These are phyloP conservation scores for Leptopilina boulardi DNA, from an alignment of 1,140 invertebrate species.

Conservation along the genomic window DNA sequence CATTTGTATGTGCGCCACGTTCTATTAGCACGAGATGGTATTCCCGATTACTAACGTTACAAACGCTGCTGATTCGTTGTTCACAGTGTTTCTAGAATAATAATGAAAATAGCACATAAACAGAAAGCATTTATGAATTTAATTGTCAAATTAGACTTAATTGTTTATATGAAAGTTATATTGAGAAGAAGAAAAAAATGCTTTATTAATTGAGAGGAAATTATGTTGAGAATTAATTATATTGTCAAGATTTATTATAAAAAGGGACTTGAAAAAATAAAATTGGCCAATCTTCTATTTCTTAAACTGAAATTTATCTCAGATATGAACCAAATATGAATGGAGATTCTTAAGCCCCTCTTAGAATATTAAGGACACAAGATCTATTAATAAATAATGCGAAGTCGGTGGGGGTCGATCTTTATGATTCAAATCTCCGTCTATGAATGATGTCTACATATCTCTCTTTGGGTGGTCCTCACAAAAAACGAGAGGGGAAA, in stretches of 20 bases:
- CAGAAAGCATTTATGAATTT: background rate
- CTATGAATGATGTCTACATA: background rate
- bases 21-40: constrained; percentile 40
- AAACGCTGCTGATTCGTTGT: constrained; percentile 52
- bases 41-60: constrained; percentile 44
- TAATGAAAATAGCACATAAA: constrained; percentile 36
- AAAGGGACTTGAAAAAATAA: background rate
- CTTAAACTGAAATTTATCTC: background rate
- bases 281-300: background rate
- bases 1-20: constrained; percentile 46
- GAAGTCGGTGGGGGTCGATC: background rate
- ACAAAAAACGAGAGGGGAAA: background rate
- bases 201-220: background rate
- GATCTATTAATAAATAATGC: constrained; percentile 4
- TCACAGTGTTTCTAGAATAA: constrained; percentile 48
- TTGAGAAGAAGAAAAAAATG: background rate
- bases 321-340: background rate
- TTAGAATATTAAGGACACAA: constrained; percentile 13
- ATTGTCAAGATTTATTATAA: background rate
- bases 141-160: background rate
- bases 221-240: too few species aligned
- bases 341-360: constrained; percentile 12
- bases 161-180: background rate
- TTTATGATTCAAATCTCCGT: constrained; percentile 12
- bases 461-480: background rate